Evolutionary conservation across 1,140 invertebrate genomes (phyloP).

Genomic region (Neelides sp.): DNA sequence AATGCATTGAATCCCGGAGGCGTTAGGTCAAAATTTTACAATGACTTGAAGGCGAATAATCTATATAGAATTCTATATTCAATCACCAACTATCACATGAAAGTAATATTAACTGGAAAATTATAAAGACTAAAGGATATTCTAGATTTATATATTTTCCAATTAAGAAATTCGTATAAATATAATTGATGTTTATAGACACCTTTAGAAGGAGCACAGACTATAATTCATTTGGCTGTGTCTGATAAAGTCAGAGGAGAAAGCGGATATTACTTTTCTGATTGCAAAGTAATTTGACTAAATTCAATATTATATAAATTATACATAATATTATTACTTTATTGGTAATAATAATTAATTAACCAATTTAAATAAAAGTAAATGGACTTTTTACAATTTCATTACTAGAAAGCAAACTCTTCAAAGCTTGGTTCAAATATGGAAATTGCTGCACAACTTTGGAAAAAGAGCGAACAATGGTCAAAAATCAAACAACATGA

Average conservation of each 20-base stretch:
- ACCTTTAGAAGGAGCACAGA: slow-evolving; percentile 37
- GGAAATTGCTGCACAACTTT: no score
- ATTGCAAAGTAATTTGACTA: slow-evolving; percentile 35
- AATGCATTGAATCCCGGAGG: slow-evolving; percentile 30
- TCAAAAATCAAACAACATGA: no score
- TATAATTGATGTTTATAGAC: slow-evolving; percentile 31
- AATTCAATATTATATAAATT: no score
- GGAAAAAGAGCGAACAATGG: no score
- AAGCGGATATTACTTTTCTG: slow-evolving; percentile 38
- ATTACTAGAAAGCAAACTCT: no score
- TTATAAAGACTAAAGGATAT: no score
- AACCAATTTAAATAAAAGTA: no score
- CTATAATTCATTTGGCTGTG: slow-evolving; percentile 36
- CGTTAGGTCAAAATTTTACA: slow-evolving; percentile 5
- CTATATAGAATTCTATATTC: background rate
- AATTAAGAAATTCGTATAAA: background rate
- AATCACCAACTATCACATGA: background rate
- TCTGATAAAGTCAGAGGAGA: slow-evolving; percentile 35
- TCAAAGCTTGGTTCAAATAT: no score
- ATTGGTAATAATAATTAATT: no score
- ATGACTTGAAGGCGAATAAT: background rate
- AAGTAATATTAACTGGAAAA: no score
- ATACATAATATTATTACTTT: no score
- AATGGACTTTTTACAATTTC: no score
- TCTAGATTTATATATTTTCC: background rate